phyloP scores from a whole-genome alignment of 2,888 invertebrate genomes.

The Dynastes hyllus region DNA sequence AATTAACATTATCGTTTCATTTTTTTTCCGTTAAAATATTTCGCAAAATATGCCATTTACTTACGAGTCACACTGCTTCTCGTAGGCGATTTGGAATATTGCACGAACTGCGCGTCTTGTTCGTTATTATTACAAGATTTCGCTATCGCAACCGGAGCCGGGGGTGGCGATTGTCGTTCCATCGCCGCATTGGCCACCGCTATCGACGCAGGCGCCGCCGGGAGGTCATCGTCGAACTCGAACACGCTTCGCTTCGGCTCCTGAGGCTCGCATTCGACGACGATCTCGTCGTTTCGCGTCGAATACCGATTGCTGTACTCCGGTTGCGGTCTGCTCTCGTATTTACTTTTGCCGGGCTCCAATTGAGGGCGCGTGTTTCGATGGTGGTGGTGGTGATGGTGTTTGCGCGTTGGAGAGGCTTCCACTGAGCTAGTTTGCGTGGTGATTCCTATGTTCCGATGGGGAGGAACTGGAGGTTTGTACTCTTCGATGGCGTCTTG shows the following conservation, averaged over 20 bases:
- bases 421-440: constrained; percentile 52
- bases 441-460: constrained; percentile 77
- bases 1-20: no score
- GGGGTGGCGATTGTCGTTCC: constrained; percentile 43
- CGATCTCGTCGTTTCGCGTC: constrained; percentile 49
- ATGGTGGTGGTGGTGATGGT: constrained; percentile 71
- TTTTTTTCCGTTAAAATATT: no score
- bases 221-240: constrained; percentile 76
- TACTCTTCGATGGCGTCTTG: constrained; percentile 76
- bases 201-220: constrained; percentile 38
- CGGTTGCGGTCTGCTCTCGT: constrained; percentile 37
- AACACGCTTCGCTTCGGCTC: constrained; percentile 65
- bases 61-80: constrained; percentile 60
- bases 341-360: constrained; percentile 10
- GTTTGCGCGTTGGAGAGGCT: constrained; percentile 64
- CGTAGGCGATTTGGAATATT: constrained; percentile 71
- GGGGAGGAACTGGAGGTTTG: constrained; percentile 91
- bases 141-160: constrained; percentile 56
- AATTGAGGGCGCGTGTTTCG: constrained; percentile 65
- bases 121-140: constrained; percentile 66
- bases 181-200: neutral
- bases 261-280: constrained; percentile 55
- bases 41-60: neutral
- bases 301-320: constrained; percentile 45
- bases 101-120: constrained; percentile 76